phyloP scores from a whole-genome alignment of 1,140 invertebrate genomes.

The Nautilus pompilius region DNA sequence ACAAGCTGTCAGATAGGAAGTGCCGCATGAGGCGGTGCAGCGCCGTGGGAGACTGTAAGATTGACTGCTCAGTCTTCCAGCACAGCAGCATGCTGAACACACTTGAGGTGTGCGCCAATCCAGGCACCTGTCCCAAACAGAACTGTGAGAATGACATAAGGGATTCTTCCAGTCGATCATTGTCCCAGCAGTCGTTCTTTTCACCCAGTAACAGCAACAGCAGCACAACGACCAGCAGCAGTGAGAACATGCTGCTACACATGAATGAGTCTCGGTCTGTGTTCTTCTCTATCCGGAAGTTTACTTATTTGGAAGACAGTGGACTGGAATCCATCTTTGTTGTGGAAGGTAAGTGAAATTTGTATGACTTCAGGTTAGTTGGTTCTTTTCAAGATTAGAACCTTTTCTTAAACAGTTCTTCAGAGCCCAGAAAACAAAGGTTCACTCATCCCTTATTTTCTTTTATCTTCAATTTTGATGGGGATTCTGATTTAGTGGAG shows the following conservation, averaged over 20 bases:
- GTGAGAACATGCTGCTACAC: slow-evolving; percentile 41
- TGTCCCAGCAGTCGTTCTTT: slow-evolving; percentile 41
- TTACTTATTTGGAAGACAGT: slow-evolving; percentile 27
- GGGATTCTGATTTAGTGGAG: too few species aligned
- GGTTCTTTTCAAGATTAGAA: too few species aligned
- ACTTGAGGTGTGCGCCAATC: neutral
- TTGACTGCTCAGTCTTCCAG: slow-evolving; percentile 1
- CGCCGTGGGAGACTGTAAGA: too few species aligned
- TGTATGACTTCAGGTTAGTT: neutral
- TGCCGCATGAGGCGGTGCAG: too few species aligned
- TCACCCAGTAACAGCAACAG: slow-evolving; percentile 44
- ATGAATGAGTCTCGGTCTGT: slow-evolving; percentile 48
- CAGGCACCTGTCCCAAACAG: neutral
- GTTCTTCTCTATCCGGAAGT: slow-evolving; percentile 45
- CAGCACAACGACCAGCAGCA: slow-evolving; percentile 38
- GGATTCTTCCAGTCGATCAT: neutral
- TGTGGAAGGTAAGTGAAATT: slow-evolving; percentile 31
- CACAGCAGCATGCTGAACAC: neutral
- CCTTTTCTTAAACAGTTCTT: too few species aligned
- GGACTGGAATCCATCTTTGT: slow-evolving; percentile 34
- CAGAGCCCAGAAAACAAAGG: too few species aligned
- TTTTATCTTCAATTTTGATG: too few species aligned
- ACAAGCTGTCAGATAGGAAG: too few species aligned
- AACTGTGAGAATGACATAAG: neutral
- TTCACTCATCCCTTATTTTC: too few species aligned